Percentiles rank a stretch among this genome's conserved stretches.
Conservation (phyloP, 1,140 invertebrate species). For the Drosophila arawakana region DNA sequence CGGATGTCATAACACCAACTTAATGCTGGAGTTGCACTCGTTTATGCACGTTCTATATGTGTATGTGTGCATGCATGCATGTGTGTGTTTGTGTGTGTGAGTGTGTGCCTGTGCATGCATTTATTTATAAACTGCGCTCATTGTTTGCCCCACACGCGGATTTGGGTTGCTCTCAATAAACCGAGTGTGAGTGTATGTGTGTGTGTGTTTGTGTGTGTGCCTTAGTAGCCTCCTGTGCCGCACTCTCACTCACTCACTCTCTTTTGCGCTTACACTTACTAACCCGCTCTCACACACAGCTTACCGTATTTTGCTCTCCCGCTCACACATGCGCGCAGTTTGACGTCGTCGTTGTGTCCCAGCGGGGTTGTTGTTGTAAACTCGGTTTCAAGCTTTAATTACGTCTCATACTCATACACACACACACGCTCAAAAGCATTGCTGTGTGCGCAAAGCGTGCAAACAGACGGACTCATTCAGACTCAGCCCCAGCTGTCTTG, state of each 20-base stretch:
- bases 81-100: slow-evolving; percentile 10
- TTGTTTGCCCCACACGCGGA: slow-evolving; percentile 64
- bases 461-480: slow-evolving; percentile 76
- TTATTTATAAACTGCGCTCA: slow-evolving; percentile 80
- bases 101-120: slow-evolving; percentile 50
- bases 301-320: slow-evolving; percentile 32
- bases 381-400: slow-evolving; percentile 83
- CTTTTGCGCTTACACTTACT: slow-evolving; percentile 14
- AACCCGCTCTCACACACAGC: slow-evolving; percentile 29
- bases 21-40: slow-evolving; percentile 43
- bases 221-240: slow-evolving; percentile 37
- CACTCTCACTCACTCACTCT: neutral
- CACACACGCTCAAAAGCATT: slow-evolving; percentile 4
- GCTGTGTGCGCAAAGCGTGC: slow-evolving; percentile 34
- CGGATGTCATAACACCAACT: slow-evolving; percentile 47
- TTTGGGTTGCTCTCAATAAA: slow-evolving; percentile 37
- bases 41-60: neutral
- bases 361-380: slow-evolving; percentile 77
- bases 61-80: slow-evolving; percentile 16
- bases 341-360: slow-evolving; percentile 25
- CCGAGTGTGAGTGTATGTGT: slow-evolving; percentile 10
- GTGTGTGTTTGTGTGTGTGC: slow-evolving; percentile 12
- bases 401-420: slow-evolving; percentile 58
- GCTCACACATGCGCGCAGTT: slow-evolving; percentile 55
- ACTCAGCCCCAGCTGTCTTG: slow-evolving; percentile 51